Evolutionary conservation across 2,113 vertebrate genomes (phyloP), one percentile per base, ranked within the genome.

Genomic region (Cebus imitator): DNA sequence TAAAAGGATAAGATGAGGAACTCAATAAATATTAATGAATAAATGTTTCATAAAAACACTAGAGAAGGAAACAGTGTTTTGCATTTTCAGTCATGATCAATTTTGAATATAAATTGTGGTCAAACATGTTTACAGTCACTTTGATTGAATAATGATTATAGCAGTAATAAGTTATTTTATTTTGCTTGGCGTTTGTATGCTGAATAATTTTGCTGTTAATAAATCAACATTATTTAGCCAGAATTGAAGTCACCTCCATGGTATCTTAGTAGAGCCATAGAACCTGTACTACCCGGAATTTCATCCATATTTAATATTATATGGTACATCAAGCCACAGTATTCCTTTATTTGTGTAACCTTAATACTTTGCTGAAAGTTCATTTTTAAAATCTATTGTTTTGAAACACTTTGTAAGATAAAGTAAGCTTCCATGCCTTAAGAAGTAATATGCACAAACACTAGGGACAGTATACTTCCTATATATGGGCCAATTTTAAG

Each of bases 191-290:
- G 37, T 80, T 57, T 85, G 5, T 95, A 70, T 83, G 13, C 91
- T 94, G 70, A 91, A 12, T 92, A 40, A 57, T 94, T 90, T 92
- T 90, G 32, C 80, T 94, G 7, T 89, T 88, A 55, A 55, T 78
- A 75, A 81, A 37, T 97, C 79, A 95, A 61, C 43, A 81, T 89
- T 76, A 75, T 80, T 81, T 94, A 95, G 55, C n/a, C 48, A 91
- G 40, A 95, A 79, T 68, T 92, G 73, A 89, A 78, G n/a, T 97
- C 48, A 81, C 32, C 79, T 64, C 32, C 17, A 9, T 48, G 30
- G 66, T 81, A 4, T 70, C 57, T 89, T 86, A 40, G 48, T 91
- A 66, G 87, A 80, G 30, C 35, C 21, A 37, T 8, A 40, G 48
- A 61, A 50, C 43, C 48, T 82, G 20, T 64, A 91, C 17, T 48